Percentiles rank a stretch among this genome's conserved stretches.
Conservation (phyloP, 2,888 invertebrate species). For the Drosophila gaucha region DNA sequence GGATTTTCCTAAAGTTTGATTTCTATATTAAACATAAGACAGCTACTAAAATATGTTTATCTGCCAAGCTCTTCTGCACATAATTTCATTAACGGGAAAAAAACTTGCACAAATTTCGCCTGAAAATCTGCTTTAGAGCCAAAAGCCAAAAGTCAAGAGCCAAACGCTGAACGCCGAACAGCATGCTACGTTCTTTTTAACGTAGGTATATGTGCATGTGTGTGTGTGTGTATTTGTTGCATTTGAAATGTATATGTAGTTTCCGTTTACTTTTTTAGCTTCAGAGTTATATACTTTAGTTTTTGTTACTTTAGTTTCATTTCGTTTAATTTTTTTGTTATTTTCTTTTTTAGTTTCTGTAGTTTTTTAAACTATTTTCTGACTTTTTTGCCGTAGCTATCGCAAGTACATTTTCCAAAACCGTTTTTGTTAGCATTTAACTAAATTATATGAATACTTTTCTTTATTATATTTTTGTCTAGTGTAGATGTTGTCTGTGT, state of each 20-base stretch:
- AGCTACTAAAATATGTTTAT: too few species aligned
- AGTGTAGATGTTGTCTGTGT: constrained; percentile 28
- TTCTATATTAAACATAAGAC: too few species aligned
- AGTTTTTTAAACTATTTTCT: constrained; percentile 70
- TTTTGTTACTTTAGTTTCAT: constrained; percentile 49
- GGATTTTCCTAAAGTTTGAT: too few species aligned
- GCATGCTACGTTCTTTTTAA: constrained; percentile 32
- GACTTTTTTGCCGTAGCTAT: constrained; percentile 66
- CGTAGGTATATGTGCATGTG: constrained; percentile 3
- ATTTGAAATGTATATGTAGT: constrained; percentile 54
- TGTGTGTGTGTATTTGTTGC: constrained; percentile 43
- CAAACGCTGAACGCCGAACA: constrained; percentile 40
- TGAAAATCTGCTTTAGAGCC: constrained; percentile 43
- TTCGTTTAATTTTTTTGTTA: constrained; percentile 28
- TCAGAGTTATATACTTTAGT: constrained; percentile 42
- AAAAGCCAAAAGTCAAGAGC: constrained; percentile 16
- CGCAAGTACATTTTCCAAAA: constrained; percentile 82
- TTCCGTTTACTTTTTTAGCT: constrained; percentile 56
- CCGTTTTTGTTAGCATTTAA: constrained; percentile 81
- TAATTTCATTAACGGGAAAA: constrained; percentile 21
- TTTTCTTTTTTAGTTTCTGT: constrained; percentile 48
- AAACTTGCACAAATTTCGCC: constrained; percentile 39
- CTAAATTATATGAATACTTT: constrained; percentile 77
- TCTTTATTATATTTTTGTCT: constrained; percentile 21
- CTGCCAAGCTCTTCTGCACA: constrained; percentile 14